A percentile compares a stretch with the other conserved stretches of the same genome.
phyloP scores from a whole-genome alignment of 2,888 invertebrate genomes.

The Erpobdella octoculata region DNA sequence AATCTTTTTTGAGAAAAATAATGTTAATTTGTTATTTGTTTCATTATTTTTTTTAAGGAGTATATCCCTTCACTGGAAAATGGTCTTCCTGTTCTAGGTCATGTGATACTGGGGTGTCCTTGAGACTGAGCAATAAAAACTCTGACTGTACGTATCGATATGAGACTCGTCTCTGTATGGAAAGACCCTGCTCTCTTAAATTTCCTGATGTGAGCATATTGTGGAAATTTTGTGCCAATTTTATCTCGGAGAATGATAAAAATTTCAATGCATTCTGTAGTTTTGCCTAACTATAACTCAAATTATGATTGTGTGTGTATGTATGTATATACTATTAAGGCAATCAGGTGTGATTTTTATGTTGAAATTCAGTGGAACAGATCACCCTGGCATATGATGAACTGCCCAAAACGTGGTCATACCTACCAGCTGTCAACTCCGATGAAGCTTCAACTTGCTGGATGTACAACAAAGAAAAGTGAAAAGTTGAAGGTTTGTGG shows the following conservation, averaged over 20 bases:
- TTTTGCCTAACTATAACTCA: neutral
- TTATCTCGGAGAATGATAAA: neutral
- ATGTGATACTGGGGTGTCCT: slow-evolving; percentile 45
- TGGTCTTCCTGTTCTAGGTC: slow-evolving; percentile 46
- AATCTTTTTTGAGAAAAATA: too few species aligned
- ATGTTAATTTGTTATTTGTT: too few species aligned
- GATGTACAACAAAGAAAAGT: slow-evolving; percentile 9
- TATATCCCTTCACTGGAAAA: slow-evolving; percentile 32
- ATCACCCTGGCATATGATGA: neutral
- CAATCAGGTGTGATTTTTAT: neutral
- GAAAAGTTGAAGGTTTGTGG: slow-evolving; percentile 29
- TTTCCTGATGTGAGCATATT: slow-evolving; percentile 3
- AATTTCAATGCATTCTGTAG: neutral
- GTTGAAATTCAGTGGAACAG: slow-evolving; percentile 13
- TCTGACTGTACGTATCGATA: slow-evolving; percentile 17
- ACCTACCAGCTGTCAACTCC: slow-evolving; percentile 23
- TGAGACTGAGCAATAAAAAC: slow-evolving; percentile 40
- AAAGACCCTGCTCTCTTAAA: slow-evolving; percentile 28
- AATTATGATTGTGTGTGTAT: neutral
- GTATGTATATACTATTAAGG: neutral
- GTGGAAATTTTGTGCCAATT: neutral
- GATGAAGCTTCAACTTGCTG: slow-evolving; percentile 19
- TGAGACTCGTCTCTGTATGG: slow-evolving; percentile 31
- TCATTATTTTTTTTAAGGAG: neutral
- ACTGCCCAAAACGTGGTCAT: slow-evolving; percentile 20